Conservation (phyloP, 1,140 invertebrate genomes). For the Harpegnathos saltator region DNA sequence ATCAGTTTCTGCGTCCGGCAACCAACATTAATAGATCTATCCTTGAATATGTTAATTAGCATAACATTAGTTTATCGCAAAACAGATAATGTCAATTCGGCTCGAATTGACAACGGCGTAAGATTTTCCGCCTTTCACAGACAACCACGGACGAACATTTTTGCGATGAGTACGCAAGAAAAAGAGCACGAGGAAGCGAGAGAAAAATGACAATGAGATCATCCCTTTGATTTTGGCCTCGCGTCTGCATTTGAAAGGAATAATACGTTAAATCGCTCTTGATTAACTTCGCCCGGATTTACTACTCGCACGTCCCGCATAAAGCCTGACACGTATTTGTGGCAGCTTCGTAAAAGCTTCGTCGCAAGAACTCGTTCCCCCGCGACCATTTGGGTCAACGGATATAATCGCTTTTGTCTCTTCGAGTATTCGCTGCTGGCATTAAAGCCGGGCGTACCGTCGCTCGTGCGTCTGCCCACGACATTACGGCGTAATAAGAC, state of each 20-base stretch:
- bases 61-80: no score
- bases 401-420: conserved; percentile 56
- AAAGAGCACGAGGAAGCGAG: no score
- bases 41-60: no score
- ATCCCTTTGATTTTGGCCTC: no score
- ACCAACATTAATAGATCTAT: no score
- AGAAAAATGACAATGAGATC: no score
- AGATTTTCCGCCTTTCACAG: no score
- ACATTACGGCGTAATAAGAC: conserved; percentile 30
- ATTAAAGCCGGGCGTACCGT: conserved; percentile 19
- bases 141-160: no score
- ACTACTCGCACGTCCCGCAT: conserved; percentile 21
- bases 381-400: conserved; percentile 46
- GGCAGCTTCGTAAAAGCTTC: conserved; percentile 40
- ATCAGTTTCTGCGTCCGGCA: no score
- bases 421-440: conserved; percentile 30
- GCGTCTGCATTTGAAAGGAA: conserved; percentile 1
- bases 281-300: conserved; percentile 41
- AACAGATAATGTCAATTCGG: no score
- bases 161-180: no score
- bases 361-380: conserved; percentile 38
- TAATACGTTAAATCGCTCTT: conserved; percentile 47
- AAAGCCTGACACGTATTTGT: conserved; percentile 49
- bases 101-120: no score
- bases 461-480: conserved; percentile 22